Evolutionary conservation across 2,888 invertebrate species (phyloP).

Genomic region (Erpobdella octoculata): DNA sequence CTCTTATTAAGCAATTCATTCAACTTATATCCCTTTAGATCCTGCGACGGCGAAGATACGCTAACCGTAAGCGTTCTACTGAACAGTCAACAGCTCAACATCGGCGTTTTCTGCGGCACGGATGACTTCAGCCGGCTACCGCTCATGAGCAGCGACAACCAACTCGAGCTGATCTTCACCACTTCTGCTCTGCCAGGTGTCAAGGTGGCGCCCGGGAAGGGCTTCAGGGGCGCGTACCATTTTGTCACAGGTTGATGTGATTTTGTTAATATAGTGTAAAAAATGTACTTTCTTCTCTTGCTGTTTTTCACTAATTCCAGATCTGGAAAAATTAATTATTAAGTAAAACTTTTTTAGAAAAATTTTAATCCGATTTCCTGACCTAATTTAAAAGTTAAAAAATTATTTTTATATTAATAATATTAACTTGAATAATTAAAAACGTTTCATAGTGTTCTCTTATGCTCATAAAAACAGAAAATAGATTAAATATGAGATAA

Average conservation of each 20-base stretch:
- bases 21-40: neutral
- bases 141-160: slow-evolving; percentile 27
- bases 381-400: too few relatives aligned
- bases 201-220: neutral
- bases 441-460: too few relatives aligned
- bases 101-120: neutral
- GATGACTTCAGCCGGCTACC: slow-evolving; percentile 14
- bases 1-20: neutral
- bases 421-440: too few relatives aligned
- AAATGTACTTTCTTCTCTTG: too few relatives aligned
- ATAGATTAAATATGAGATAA: too few relatives aligned
- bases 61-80: neutral
- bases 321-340: too few relatives aligned
- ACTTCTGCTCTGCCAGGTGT: neutral
- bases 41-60: neutral
- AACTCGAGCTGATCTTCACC: slow-evolving; percentile 18
- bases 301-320: too few relatives aligned
- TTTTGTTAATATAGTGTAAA: too few relatives aligned
- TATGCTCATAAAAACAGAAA: too few relatives aligned
- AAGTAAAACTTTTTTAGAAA: too few relatives aligned
- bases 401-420: too few relatives aligned
- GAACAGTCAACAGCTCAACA: neutral
- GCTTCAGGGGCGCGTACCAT: neutral
- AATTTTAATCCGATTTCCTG: too few relatives aligned
- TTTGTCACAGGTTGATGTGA: neutral